A percentile compares a stretch with the other conserved stretches of the same genome.
These are phyloP conservation scores for Myxocyprinus asiaticus DNA, from an alignment of 2,113 vertebrate genomes.

Conservation along the genomic window DNA sequence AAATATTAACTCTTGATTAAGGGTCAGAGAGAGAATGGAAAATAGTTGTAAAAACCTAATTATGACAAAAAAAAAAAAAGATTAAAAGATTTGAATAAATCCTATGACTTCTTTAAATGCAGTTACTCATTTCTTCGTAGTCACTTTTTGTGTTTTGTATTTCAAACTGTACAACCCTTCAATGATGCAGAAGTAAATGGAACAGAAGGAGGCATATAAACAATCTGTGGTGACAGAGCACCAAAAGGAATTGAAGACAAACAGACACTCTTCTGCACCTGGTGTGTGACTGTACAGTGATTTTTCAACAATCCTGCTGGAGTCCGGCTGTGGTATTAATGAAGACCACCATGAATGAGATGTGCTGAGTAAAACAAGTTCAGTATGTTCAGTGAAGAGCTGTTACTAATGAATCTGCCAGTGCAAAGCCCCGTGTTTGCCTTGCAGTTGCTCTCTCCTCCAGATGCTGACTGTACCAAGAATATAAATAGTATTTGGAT, in stretches of 20 bases:
- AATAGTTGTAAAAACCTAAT: no score
- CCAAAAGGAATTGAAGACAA: background rate
- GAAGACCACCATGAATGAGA: background rate
- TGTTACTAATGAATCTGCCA: background rate
- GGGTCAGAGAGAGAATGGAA: no score
- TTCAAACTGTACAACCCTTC: no score
- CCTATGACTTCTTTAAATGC: no score
- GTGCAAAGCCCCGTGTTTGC: background rate
- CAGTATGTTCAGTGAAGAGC: background rate
- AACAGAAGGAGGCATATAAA: background rate
- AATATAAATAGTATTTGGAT: background rate
- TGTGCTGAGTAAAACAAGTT: slow-evolving; percentile 5
- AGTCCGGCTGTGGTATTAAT: slow-evolving; percentile 30
- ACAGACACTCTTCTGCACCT: slow-evolving; percentile 26
- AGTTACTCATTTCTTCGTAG: no score
- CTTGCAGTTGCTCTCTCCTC: background rate
- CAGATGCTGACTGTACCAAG: no score
- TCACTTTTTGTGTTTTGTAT: no score
- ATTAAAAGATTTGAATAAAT: no score
- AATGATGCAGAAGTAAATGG: background rate
- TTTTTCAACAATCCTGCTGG: slow-evolving; percentile 9
- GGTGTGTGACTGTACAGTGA: slow-evolving; percentile 16
- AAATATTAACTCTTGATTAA: no score
- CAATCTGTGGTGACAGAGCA: background rate
- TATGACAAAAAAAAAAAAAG: no score